A percentile compares a stretch with the other conserved stretches of the same genome.
These are phyloP conservation scores for Osmerus eperlanus DNA, from an alignment of 2,113 vertebrate genomes.

Conservation along the genomic window DNA sequence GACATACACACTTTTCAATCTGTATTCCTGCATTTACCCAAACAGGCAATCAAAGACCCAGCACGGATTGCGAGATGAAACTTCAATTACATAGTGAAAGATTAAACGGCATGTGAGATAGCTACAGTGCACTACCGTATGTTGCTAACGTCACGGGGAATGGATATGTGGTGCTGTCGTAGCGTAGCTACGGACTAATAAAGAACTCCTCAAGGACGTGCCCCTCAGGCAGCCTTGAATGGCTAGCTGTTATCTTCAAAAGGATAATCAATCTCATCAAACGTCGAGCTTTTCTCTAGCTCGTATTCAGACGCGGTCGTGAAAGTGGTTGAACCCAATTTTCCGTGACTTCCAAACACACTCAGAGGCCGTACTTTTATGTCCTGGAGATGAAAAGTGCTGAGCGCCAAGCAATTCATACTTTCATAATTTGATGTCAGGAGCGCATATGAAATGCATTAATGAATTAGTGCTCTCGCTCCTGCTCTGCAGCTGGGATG, in stretches of 20 bases:
- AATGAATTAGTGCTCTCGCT: constrained; percentile 15
- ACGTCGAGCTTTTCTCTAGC: background rate
- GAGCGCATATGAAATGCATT: constrained; percentile 22
- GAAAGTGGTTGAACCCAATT: too few species aligned
- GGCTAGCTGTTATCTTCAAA: background rate
- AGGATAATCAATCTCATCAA: background rate
- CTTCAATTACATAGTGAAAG: too few species aligned
- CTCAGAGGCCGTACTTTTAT: constrained; percentile 2
- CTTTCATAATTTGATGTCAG: constrained; percentile 21
- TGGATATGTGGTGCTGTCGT: background rate
- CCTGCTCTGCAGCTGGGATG: constrained; percentile 14
- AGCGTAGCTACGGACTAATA: background rate
- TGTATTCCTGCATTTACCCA: too few species aligned
- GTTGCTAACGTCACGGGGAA: too few species aligned
- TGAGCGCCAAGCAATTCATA: constrained; percentile 16
- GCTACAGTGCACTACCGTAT: too few species aligned
- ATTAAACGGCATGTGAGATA: too few species aligned
- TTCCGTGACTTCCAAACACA: background rate
- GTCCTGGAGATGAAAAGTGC: constrained; percentile 5
- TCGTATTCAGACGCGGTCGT: background rate
- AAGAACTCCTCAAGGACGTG: background rate
- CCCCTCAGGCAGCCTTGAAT: background rate
- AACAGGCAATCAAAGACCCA: too few species aligned
- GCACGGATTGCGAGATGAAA: too few species aligned
- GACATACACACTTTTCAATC: too few species aligned